Evolutionary conservation across 1,140 invertebrate species (phyloP).

Genomic region (Colletes latitarsis): DNA sequence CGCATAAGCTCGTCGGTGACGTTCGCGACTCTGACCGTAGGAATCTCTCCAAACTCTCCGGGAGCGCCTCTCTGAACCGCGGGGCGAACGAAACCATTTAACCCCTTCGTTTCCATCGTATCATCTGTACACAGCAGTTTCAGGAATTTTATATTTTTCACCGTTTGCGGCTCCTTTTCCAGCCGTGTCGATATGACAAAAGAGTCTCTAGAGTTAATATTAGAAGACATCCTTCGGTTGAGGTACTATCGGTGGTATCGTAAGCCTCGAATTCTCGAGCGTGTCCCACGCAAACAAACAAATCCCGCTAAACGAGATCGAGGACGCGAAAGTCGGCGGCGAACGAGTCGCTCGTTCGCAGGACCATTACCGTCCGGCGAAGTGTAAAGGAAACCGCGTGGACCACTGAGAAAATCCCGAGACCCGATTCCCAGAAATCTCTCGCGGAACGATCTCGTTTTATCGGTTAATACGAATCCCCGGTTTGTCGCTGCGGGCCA

Average conservation of each 20-base stretch:
- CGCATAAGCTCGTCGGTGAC: conserved; percentile 6
- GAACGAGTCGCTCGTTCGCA: background rate
- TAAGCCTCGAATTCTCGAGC: too few species aligned
- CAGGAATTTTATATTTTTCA: too few species aligned
- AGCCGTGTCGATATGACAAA: too few species aligned
- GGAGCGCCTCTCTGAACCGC: background rate
- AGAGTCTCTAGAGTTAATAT: too few species aligned
- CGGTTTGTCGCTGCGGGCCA: conserved; percentile 50
- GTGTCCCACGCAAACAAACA: background rate
- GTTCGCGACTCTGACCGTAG: conserved; percentile 4
- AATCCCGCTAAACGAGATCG: background rate
- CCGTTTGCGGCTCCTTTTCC: too few species aligned
- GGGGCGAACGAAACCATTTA: too few species aligned
- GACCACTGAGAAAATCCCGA: conserved; percentile 10
- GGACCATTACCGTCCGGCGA: background rate
- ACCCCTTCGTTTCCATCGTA: too few species aligned
- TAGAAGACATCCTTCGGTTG: too few species aligned
- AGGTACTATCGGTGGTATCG: too few species aligned
- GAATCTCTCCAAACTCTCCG: background rate
- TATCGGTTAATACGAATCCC: conserved; percentile 58
- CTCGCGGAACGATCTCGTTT: conserved; percentile 46
- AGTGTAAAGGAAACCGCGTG: background rate
- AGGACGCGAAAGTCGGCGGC: background rate
- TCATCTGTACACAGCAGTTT: too few species aligned
- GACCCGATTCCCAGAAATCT: conserved; percentile 35